phyloP scores from a whole-genome alignment of 2,113 vertebrate species.

The Myanophis thanlyinensis region DNA sequence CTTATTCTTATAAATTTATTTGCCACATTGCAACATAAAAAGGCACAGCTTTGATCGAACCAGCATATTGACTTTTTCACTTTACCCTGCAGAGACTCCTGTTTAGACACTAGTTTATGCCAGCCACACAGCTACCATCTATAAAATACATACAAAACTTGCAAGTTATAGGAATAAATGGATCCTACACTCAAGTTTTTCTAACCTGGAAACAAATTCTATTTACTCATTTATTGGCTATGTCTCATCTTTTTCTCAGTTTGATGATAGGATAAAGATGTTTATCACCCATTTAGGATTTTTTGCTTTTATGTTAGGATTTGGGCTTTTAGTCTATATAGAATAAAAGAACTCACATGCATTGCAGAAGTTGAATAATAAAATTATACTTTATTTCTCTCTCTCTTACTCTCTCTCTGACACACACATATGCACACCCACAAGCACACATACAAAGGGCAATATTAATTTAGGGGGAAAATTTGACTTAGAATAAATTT shows the following conservation, averaged over 20 bases:
- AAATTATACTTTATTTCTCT: constrained; percentile 34
- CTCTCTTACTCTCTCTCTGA: neutral
- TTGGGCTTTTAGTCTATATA: neutral
- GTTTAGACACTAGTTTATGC: constrained; percentile 39
- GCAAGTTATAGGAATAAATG: constrained; percentile 28
- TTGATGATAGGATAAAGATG: neutral
- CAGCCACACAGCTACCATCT: constrained; percentile 31
- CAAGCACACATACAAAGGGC: constrained; percentile 27
- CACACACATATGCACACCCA: neutral
- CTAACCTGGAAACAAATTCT: neutral
- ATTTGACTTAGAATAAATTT: constrained; percentile 17
- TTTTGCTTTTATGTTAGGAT: neutral
- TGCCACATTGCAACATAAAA: neutral
- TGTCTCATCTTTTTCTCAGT: neutral
- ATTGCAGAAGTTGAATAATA: neutral
- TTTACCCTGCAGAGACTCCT: neutral
- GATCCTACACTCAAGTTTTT: constrained; percentile 30
- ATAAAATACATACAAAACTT: constrained; percentile 32
- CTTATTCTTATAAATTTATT: neutral
- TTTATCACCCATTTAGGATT: neutral
- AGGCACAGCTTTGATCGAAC: neutral
- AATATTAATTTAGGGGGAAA: constrained; percentile 30
- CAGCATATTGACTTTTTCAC: neutral
- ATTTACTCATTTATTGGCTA: neutral
- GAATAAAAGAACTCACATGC: constrained; percentile 1